Evolutionary conservation across 2,888 invertebrate genomes (phyloP).

Genomic region (Eueremaeus valkanovi): DNA sequence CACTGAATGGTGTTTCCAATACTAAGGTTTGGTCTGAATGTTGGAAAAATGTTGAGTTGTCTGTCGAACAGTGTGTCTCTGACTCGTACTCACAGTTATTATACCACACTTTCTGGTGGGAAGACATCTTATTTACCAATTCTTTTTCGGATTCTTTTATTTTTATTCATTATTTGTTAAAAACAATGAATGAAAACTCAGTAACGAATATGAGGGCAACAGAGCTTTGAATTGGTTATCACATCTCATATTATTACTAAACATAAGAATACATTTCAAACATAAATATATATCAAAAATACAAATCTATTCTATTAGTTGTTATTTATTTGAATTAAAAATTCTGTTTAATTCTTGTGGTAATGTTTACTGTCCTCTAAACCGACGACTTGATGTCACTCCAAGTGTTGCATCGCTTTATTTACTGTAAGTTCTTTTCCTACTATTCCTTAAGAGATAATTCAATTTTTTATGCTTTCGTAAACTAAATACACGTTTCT

Average conservation of each 20-base stretch:
- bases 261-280: not conserved
- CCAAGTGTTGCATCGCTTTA: constrained; percentile 35
- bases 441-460: not conserved
- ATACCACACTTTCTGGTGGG: constrained; percentile 34
- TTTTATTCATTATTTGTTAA: not conserved
- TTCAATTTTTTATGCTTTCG: constrained; percentile 29
- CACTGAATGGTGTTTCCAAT: constrained; percentile 32
- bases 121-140: constrained; percentile 35
- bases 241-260: not conserved
- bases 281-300: too few relatives aligned
- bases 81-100: constrained; percentile 17
- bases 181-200: not conserved
- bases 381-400: constrained; percentile 26
- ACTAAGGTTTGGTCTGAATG: constrained; percentile 35
- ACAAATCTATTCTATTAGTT: not conserved
- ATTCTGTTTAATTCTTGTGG: not conserved
- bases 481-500: constrained; percentile 17
- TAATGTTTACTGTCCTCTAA: not conserved
- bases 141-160: constrained; percentile 13
- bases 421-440: constrained; percentile 20
- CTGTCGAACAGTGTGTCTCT: constrained; percentile 34
- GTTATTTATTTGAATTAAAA: not conserved
- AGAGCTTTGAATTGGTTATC: not conserved
- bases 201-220: too few relatives aligned
- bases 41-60: constrained; percentile 33